Base-by-base conservation (phyloP, 2,888 invertebrate genomes). In the Pammene aurita region DNA sequence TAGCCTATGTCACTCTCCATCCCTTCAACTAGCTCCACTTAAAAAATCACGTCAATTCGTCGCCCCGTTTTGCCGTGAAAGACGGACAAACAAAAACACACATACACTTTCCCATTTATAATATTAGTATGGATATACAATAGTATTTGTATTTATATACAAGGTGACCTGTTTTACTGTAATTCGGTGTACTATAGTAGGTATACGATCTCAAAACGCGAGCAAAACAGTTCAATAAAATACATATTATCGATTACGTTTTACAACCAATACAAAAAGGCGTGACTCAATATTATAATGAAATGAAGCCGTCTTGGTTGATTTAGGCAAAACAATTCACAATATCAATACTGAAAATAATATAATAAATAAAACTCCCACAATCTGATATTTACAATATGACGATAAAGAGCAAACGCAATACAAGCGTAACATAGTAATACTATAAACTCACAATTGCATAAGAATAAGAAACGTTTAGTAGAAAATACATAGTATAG, bases 291-390 rank as follows among this genome's bases (percentile, higher is more conserved):
- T 16, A 26, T 14, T 38, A 10, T 10, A 14, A 14, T 26, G 26
- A 26, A 26, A 26, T 26, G 26, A 26, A 26, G 26, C 6, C 11
- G 61, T 38, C 38, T 61, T 38, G 61, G 35, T 61, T 16, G 35
- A 61, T 18, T 48, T 50, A 48, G 13, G 38, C 11, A 48, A 10
- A 50, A 61, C 61, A 61, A 61, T 61, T 48, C 61, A 16, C 48
- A 38, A 61, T 60, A 34, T 11, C 48, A 38, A 61, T 60, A 34
- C 13, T 13, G 16, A 48, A 50, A 35, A 48, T 35, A 50, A 48
- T 48, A 48, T 18, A 18, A 57, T 13, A n/a, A n/a, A 57, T 42
- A 9, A 0, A 50, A 11, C 16, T 60, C 14, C 11, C 46, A 46
- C 46, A 60, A 26, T 57, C 11, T 7, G 11, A 10, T 18, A n/a